Evolutionary conservation across 2,888 invertebrate genomes (phyloP).

Genomic region (Hyles lineata): DNA sequence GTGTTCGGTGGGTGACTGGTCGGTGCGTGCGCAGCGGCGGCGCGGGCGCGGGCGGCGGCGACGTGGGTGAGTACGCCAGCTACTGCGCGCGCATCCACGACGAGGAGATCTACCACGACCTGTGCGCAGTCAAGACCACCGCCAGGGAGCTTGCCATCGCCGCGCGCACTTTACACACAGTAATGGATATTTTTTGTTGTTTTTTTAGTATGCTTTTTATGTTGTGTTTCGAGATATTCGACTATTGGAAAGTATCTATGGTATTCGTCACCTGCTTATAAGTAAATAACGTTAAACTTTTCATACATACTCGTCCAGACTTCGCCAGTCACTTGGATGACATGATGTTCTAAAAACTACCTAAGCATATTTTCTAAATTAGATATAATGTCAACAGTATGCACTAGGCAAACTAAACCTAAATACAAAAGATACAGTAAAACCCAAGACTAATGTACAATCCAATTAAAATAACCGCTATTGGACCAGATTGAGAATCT

Average conservation of each 20-base stretch:
- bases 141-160: slow-evolving; percentile 77
- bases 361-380: no score
- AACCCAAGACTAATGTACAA: background rate
- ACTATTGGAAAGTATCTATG: no score
- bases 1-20: slow-evolving; percentile 35
- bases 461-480: background rate
- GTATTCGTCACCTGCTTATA: no score
- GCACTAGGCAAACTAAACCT: no score
- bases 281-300: no score
- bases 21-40: slow-evolving; percentile 63
- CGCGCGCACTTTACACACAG: slow-evolving; percentile 79
- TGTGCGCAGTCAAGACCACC: slow-evolving; percentile 89
- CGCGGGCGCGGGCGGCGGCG: slow-evolving; percentile 60
- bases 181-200: slow-evolving; percentile 69
- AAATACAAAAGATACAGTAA: no score
- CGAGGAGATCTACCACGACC: slow-evolving; percentile 97
- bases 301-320: no score
- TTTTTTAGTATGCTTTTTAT: slow-evolving; percentile 43
- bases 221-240: slow-evolving; percentile 30
- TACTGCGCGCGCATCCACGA: slow-evolving; percentile 90
- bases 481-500: background rate
- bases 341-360: no score
- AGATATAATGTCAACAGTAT: no score
- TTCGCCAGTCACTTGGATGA: no score
- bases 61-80: slow-evolving; percentile 87